Conservation (phyloP, 2,888 invertebrate genomes). For the Scotopteryx bipunctaria region DNA sequence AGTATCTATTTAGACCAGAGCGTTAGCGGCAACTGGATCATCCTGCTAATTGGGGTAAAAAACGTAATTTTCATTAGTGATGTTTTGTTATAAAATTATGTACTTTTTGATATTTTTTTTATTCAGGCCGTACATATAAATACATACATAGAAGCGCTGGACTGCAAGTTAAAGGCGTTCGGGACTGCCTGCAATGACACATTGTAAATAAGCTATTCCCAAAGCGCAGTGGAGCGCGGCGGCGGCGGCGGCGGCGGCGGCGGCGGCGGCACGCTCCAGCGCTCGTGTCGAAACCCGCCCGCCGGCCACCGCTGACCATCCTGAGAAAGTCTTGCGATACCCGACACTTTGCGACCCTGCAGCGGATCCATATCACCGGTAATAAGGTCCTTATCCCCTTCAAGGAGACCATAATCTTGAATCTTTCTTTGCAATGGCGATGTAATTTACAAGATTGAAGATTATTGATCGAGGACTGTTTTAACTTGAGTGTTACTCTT, state of each 20-base stretch:
- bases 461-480: no score
- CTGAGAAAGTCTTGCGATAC: constrained; percentile 41
- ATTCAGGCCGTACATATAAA: no score
- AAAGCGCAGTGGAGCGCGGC: constrained; percentile 43
- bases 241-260: constrained; percentile 29
- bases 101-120: no score
- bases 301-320: constrained; percentile 25
- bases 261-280: constrained; percentile 28
- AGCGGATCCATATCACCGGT: constrained; percentile 1
- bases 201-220: constrained; percentile 35
- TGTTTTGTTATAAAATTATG: background rate
- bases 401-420: background rate
- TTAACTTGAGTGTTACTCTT: no score
- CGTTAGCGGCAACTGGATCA: constrained; percentile 8
- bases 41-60: constrained; percentile 14
- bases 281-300: constrained; percentile 19
- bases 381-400: background rate
- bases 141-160: no score
- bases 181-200: background rate
- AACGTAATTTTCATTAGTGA: background rate
- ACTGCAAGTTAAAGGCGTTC: no score
- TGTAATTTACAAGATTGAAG: background rate
- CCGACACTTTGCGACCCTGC: constrained; percentile 11
- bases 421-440: background rate
- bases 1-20: constrained; percentile 7